Evolutionary conservation across 2,797 vertebrate species (phyloP).

Genomic region (Anguilla anguilla): DNA sequence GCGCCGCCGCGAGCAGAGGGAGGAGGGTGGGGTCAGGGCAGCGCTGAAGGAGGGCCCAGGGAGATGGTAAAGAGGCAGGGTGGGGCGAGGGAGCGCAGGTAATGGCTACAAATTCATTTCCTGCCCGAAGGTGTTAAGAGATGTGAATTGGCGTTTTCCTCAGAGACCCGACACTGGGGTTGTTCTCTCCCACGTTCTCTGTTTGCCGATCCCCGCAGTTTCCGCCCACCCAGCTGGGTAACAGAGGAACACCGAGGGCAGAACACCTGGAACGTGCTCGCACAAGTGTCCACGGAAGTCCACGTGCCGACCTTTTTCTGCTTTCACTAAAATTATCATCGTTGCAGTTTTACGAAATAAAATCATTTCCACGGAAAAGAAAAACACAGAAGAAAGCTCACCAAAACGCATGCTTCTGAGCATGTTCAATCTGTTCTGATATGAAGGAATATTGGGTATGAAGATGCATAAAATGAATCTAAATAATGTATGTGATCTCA

Average conservation of each 20-base stretch:
- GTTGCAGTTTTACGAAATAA: background rate
- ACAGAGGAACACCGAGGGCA: background rate
- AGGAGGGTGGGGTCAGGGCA: conserved; percentile 29
- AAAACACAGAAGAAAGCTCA: background rate
- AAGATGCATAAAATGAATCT: background rate
- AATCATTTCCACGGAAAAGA: background rate
- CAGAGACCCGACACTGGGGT: conserved; percentile 40
- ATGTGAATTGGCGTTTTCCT: conserved; percentile 37
- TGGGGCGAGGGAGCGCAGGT: background rate
- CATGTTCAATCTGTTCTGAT: background rate
- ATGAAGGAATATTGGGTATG: background rate
- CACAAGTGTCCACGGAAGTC: background rate
- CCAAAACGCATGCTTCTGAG: background rate
- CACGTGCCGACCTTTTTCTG: background rate
- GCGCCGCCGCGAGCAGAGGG: conserved; percentile 40
- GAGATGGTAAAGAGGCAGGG: conserved; percentile 1
- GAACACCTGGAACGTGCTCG: background rate
- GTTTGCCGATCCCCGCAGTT: background rate
- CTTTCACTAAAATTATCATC: background rate
- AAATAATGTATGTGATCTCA: background rate
- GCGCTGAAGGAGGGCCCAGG: conserved; percentile 50
- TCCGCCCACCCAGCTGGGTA: background rate
- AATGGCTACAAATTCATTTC: conserved; percentile 46
- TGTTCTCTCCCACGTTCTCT: background rate
- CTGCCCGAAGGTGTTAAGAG: conserved; percentile 36